Base-by-base conservation (phyloP, 2,888 invertebrate species). In the Morinoia aosen region DNA sequence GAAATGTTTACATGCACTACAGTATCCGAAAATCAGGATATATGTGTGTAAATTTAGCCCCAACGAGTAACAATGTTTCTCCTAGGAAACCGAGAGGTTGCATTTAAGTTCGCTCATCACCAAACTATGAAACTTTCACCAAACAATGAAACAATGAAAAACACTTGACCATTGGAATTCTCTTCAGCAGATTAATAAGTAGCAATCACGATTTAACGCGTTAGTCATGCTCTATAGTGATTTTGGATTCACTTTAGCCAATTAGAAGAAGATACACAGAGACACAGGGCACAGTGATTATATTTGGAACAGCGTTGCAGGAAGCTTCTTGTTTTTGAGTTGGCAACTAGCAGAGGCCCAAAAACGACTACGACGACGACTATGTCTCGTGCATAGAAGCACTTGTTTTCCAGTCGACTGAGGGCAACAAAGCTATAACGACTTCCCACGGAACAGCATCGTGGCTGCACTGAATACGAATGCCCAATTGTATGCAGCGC, bases 391-490 rank as follows among this genome's bases (percentile, higher is more conserved):
- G 25, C 76, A 76, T 76, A 76, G 76, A 76, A 76, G 33, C 76
- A 33, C 57, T 33, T 93, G 93, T 93, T 93, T 93, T 93, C 25
- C 57, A 25, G 11, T 33, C 14, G 12, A 57, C 48, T 93, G 57
- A 90, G 90, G 39, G 90, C 90, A 39, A 90, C 40, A 90, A 90
- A 14, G 48, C 90, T 90, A 90, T 90, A 90, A 40, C 48, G 48
- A 57, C 93, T 93, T 93, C 93, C 93, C 93, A 93, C 93, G 56
- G 93, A 93, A 93, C 57, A 33, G 57, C 58, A 19, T 57, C 57
- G 8, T 57, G 93, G 58, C 56, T 40, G 14, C 93, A 57, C 57
- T 57, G 93, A 56, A 93, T 57, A 57, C 57, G 48, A 93, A 93
- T 93, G 57, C 12, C 25, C 57, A 57, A 57, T 57, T 93, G 93